Evolutionary conservation across 2,888 invertebrate species (phyloP), one percentile per base, ranked within the genome.

Genomic region (Liopterus haemorrhoidalis): DNA sequence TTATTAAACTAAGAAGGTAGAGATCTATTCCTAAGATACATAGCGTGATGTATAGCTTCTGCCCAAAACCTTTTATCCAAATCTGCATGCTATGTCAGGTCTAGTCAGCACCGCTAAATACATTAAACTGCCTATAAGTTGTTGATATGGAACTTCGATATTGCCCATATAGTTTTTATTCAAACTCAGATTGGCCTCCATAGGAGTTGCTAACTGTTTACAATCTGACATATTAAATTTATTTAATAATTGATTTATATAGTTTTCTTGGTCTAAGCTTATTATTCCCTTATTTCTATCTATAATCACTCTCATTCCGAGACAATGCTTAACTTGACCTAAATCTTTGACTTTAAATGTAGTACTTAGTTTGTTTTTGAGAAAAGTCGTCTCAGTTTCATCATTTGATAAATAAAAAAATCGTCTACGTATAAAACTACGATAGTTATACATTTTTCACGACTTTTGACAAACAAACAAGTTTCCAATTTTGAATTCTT

Each of bases 331-430:
- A 18, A 30, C 30, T 19, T 51, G 31, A n/a, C 54, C 54, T 35
- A 57, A 49, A 43, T 54, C 50, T 46, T 57, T 57, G n/a, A 56
- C 48, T 42, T 50, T 50, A 52, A 57, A 57, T 9, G 40, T 46
- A 15, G 24, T 11, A 32, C 43, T 39, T 16, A 58, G 49, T 21
- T 50, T 20, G 5, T 15, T 6, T 46, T 50, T 52, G 32, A 55
- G 22, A 31, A 18, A n/a, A 19, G 30, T 22, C 12, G 36, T 32
- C 49, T 52, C 14, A 45, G 5, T 6, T 33, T 24, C 8, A 19
- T 24, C 14, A 15, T 31, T 46, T 22, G 27, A 28, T 49, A 50
- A 33, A 50, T 33, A 28, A 49, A 49, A 22, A 50, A 50, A 49
- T 49, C 50, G 16, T 49, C 50, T 4, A 51, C 51, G 40, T 49